These are phyloP conservation scores for Conus canariensis DNA, from an alignment of 2,888 invertebrate genomes.

Conservation along the genomic window DNA sequence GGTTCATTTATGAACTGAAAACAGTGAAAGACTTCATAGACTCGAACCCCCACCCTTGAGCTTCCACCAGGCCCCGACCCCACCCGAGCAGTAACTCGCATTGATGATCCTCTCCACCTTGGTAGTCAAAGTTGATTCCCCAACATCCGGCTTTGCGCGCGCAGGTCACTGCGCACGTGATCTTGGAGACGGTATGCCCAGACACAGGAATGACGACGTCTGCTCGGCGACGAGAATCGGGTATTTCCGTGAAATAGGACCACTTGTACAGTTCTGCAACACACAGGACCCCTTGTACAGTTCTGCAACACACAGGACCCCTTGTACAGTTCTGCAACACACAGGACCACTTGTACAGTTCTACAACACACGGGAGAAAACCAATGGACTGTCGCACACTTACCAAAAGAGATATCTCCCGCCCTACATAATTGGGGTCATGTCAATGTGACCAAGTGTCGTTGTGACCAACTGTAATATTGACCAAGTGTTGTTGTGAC, in stretches of 20 bases:
- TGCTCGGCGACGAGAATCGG: background rate
- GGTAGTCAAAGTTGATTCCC: constrained; percentile 37
- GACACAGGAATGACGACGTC: background rate
- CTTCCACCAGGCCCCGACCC: background rate
- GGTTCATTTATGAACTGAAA: background rate
- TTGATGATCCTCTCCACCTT: constrained; percentile 16
- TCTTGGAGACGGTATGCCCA: background rate
- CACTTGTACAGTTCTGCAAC: background rate
- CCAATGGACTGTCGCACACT: no score
- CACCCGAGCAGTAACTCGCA: constrained; percentile 26
- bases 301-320: no score
- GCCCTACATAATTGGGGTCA: no score
- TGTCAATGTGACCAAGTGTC: no score
- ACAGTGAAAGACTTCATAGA: background rate
- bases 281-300: background rate
- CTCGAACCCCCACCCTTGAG: constrained; percentile 19
- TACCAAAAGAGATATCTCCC: no score
- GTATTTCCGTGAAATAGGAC: background rate
- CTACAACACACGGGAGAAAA: no score
- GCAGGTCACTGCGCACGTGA: constrained; percentile 16
- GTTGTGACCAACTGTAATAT: no score
- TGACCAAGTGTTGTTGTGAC: no score
- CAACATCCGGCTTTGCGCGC: constrained; percentile 1
- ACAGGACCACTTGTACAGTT: no score
- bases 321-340: no score